Evolutionary conservation across 2,113 vertebrate genomes (phyloP), one percentile per base, ranked within the genome.

Genomic region (Ibidorhyncha struthersii): DNA sequence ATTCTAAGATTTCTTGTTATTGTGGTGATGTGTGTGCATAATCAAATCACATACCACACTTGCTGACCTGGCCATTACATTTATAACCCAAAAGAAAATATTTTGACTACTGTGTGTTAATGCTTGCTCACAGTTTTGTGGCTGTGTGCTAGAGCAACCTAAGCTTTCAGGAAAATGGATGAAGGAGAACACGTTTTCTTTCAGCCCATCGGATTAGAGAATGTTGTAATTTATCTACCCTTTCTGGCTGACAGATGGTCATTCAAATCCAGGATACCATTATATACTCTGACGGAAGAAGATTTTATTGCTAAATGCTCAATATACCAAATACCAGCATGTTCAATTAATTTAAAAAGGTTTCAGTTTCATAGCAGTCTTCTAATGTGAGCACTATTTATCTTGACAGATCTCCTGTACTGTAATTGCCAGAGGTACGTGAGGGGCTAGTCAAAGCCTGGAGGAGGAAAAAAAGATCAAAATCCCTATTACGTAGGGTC

Each of bases 261-360:
- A 97, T 96, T 95, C 95, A 97, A 98, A 97, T 97, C 97, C 70
- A 99, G 99, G 98, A 98, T 96, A 93, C 94, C 59, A 92, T 97
- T 97, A 94, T 96, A 93, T 56, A 92, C 83, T 87, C 86, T 82
- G 88, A 96, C 86, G 71, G 86, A 95, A 93, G 77, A 89, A 96
- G 95, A 87, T 97, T 96, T 97, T 92, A 94, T 94, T 38, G 40
- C 80, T 92, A 93, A 96, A 97, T 95, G 93, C 94, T 96, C 86
- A 91, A 86, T 95, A 97, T 92, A 82, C 41, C 93, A 92, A 96
- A 96, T 94, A 91, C 72, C 71, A 95, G 61, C 80, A 40, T 87
- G 86, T 87, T 96, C 93, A 95, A 96, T 97, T 96, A 96, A 84
- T 97, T 93, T 94, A 41, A 96, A 97, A 97, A 92, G 52, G 62